Conservation (phyloP, 2,888 invertebrate species). For the Protodeltote pygarga region DNA sequence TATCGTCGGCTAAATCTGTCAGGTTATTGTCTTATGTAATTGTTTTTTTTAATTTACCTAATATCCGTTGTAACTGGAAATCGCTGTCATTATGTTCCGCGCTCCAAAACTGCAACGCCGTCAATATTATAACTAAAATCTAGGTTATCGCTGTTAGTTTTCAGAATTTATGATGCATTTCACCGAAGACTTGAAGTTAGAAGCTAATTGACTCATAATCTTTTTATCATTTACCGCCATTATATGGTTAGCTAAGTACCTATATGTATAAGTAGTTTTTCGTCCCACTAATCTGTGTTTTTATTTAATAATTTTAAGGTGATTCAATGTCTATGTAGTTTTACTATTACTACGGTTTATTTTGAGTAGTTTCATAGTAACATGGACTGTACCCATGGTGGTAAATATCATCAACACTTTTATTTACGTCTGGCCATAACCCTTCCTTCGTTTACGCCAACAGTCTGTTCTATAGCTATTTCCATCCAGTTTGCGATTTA, state of each 20-base stretch:
- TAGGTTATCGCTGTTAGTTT: slow-evolving; percentile 29
- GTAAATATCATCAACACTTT: slow-evolving; percentile 27
- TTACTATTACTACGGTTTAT: too few species aligned
- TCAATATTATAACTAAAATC: slow-evolving; percentile 34
- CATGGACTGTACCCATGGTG: too few species aligned
- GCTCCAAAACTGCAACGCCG: slow-evolving; percentile 21
- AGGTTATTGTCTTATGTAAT: slow-evolving; percentile 58
- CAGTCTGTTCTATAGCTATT: slow-evolving; percentile 28
- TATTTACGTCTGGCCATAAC: slow-evolving; percentile 30
- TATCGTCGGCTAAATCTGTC: slow-evolving; percentile 55
- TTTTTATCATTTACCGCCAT: not conserved
- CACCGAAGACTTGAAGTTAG: slow-evolving; percentile 8
- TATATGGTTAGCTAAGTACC: not conserved
- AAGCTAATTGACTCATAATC: slow-evolving; percentile 1
- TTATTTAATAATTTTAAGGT: slow-evolving; percentile 18
- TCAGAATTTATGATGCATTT: slow-evolving; percentile 23
- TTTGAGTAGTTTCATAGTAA: too few species aligned
- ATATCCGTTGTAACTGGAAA: slow-evolving; percentile 67
- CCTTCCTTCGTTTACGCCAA: slow-evolving; percentile 40
- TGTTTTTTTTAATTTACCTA: slow-evolving; percentile 65
- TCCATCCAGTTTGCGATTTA: slow-evolving; percentile 25
- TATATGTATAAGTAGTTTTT: not conserved
- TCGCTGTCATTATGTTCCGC: slow-evolving; percentile 50
- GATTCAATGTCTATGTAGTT: too few species aligned
- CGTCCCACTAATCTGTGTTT: slow-evolving; percentile 1